Base-by-base conservation (phyloP, 2,888 invertebrate species). In the Tenthredo notha region DNA sequence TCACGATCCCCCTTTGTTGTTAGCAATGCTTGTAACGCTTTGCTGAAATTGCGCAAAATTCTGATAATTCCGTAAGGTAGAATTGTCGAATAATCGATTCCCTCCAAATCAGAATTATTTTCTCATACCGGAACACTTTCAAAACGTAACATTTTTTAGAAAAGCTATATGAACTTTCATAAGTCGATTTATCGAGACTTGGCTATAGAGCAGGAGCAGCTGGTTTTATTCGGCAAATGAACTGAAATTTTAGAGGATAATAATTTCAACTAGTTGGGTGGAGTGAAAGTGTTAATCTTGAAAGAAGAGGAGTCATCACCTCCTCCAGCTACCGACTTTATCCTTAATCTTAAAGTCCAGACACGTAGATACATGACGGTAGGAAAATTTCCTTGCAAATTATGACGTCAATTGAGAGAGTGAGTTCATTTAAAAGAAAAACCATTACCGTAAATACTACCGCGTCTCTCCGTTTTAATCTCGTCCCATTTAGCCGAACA, bases 401-500 rank as follows among this genome's bases (percentile, higher is more conserved):
- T 50, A 50, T 77, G 37, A 80, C 61, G 80, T 80, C 61, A 61
- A 25, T 80, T 40, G 9, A 7, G 29, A 80, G 40, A 12, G 29
- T 25, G 47, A n/a, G 40, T 80, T 61, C 61, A 80, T 61, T 80
- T 61, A 80, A 61, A 61, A 37, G 21, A 50, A 80, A 80, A 40
- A 61, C 12, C 61, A 40, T 80, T 80, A 61, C 40, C 87, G 77
- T 72, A 86, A 85, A 85, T 80, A 75, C 85, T 75, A 25, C 50
- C 50, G 40, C 50, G 77, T 82, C 25, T 77, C 83, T 47, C 77
- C 61, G 33, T 75, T 77, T 85, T 84, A 85, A 75, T 78, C 74
- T 84, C 86, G 7, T 84, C 87, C 84, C 86, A 86, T 86, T 85
- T 87, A 86, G 21, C 74, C 74, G 29, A 77, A 80, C 78, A 61